A percentile compares a stretch with the other conserved stretches of the same genome.
Conservation (phyloP, 2,888 invertebrate species). For the Heliconius erato region DNA sequence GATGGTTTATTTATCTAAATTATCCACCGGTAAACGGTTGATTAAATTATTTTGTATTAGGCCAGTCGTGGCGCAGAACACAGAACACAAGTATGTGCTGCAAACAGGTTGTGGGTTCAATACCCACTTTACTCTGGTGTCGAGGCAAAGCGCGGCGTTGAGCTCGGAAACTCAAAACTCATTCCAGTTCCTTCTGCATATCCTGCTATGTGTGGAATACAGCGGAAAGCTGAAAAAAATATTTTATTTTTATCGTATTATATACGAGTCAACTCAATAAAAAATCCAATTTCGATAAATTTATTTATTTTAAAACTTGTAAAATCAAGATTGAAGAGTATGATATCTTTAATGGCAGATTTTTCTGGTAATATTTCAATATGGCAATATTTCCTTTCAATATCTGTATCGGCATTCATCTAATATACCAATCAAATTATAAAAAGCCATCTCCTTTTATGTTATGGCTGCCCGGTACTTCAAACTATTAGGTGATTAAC, state of each 20-base stretch:
- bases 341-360: neutral
- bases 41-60: neutral
- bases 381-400: constrained; percentile 2
- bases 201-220: too few relatives aligned
- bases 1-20: neutral
- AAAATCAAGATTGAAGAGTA: neutral
- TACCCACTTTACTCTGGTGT: too few relatives aligned
- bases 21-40: neutral
- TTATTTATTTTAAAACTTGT: neutral
- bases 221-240: too few relatives aligned
- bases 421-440: constrained; percentile 42
- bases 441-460: constrained; percentile 46
- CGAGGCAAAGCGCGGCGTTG: too few relatives aligned
- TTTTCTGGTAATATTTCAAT: constrained; percentile 1
- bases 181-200: too few relatives aligned
- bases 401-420: constrained; percentile 23
- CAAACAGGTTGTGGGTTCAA: too few relatives aligned
- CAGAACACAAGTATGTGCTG: too few relatives aligned
- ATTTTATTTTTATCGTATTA: neutral
- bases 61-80: too few relatives aligned
- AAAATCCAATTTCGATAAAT: neutral
- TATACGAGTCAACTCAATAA: neutral
- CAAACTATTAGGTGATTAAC: constrained; percentile 48
- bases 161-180: too few relatives aligned
- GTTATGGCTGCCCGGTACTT: constrained; percentile 41